Evolutionary conservation across 2,797 vertebrate genomes (phyloP), one percentile per base, ranked within the genome.

Genomic region (Astyanax mexicanus): DNA sequence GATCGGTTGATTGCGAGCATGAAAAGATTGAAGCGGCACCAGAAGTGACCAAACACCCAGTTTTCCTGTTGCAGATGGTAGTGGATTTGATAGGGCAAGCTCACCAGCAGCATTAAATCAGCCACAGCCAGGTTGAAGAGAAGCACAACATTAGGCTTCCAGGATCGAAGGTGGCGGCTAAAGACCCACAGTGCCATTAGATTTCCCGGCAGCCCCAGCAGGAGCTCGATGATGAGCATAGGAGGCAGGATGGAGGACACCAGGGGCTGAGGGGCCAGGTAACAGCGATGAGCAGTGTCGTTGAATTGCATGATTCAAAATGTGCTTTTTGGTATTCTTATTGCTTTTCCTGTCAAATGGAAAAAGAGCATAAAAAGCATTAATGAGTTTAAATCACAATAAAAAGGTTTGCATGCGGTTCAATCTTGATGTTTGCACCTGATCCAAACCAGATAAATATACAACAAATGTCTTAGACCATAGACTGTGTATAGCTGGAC

Each of bases 111-210:
- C 37, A 93, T 84, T 69, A 94, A 92, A 75, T 93, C 92, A 0
- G 92, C 90, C 49, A 91, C 25, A 0, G 90, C 85, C 84, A 92
- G 61, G 72, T 93, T 93, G 62, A 94, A 87, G 9, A 93, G 88
- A 44, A 92, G 89, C 1, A 88, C 68, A 0, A 86, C 86, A 51
- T 91, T 95, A 4, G 88, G 66, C 58, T 81, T 88, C 86, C 88
- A 89, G 10, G 10, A 77, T 65, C 79, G 91, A 77, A 89, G 80
- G 11, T 81, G 84, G 69, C 88, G 91, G 66, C 86, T 92, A 85
- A 96, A 94, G 23, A 93, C 87, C 38, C 83, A 90, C 57, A 93
- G 77, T 35, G 90, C 89, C 0, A 92, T 0, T 0, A 88, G 27
- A 8, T 86, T 92, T 47, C 75, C 77, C 0, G 90, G 89, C 49